A percentile compares a stretch with the other conserved stretches of the same genome.
Conservation (phyloP, 2,113 vertebrate genomes). For the Ptilonorhynchus violaceus region DNA sequence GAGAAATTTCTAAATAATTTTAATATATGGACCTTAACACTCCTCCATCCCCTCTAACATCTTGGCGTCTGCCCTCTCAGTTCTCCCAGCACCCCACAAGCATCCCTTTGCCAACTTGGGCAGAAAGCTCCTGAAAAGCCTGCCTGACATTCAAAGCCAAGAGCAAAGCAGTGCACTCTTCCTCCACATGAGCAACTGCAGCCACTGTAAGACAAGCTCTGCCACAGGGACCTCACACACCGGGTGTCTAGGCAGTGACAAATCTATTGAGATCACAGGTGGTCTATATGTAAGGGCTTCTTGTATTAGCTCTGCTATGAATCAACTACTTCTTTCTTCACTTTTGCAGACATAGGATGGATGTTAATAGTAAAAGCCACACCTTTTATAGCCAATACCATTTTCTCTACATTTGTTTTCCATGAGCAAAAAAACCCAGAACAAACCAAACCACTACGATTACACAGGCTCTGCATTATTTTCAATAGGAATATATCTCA, state of each 20-base stretch:
- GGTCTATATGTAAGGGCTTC: rapidly evolving
- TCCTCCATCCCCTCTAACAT: rapidly evolving
- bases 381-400: background rate
- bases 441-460: background rate
- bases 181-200: background rate
- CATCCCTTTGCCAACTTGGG: rapidly evolving
- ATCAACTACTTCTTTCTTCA: background rate
- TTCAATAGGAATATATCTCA: background rate
- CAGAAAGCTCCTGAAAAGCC: background rate
- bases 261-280: background rate
- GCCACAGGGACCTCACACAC: background rate
- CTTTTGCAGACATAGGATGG: background rate
- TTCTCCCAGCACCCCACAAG: background rate
- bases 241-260: background rate
- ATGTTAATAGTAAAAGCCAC: background rate
- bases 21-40: too few species aligned
- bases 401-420: background rate
- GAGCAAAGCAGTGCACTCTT: background rate
- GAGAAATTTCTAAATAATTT: too few species aligned
- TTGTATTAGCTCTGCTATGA: background rate
- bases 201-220: background rate
- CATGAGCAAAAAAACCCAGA: background rate
- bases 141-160: rapidly evolving
- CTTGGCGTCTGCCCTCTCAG: too few species aligned
- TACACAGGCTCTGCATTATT: background rate